Percentiles rank a stretch among this genome's conserved stretches.
Evolutionary conservation across 1,140 invertebrate genomes (phyloP).

Genomic region (Helicoverpa zea): DNA sequence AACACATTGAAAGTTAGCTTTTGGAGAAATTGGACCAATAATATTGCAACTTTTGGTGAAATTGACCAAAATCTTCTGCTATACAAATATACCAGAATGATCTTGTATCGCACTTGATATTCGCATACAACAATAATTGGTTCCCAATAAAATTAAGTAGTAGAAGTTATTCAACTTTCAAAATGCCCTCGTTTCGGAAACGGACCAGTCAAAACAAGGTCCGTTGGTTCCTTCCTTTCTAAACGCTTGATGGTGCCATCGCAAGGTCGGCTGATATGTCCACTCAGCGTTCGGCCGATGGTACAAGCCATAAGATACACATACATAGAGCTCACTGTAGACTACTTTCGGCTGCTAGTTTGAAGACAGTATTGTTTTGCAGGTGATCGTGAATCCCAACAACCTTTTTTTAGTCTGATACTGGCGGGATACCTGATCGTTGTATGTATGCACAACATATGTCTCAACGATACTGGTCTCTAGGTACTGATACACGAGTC

Average conservation of each 20-base stretch:
- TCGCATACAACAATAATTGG: constrained; percentile 12
- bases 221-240: constrained; percentile 68
- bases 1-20: too few relatives aligned
- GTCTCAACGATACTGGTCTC: too few relatives aligned
- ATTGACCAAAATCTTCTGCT: too few relatives aligned
- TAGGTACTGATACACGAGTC: too few relatives aligned
- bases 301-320: constrained; percentile 26
- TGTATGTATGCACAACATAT: too few relatives aligned
- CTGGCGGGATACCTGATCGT: too few relatives aligned
- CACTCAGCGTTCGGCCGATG: constrained; percentile 50
- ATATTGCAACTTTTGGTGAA: too few relatives aligned
- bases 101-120: background rate
- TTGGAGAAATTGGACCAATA: too few relatives aligned
- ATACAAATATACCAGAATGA: background rate
- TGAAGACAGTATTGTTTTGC: too few relatives aligned
- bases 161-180: constrained; percentile 54
- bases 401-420: too few relatives aligned
- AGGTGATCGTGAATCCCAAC: too few relatives aligned
- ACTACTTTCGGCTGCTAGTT: too few relatives aligned
- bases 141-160: constrained; percentile 30
- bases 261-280: constrained; percentile 64
- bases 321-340: background rate
- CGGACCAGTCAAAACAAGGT: constrained; percentile 58
- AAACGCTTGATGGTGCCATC: constrained; percentile 65
- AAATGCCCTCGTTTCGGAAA: constrained; percentile 64